phyloP scores from a whole-genome alignment of 2,113 vertebrate species.

The Calcarius ornatus region DNA sequence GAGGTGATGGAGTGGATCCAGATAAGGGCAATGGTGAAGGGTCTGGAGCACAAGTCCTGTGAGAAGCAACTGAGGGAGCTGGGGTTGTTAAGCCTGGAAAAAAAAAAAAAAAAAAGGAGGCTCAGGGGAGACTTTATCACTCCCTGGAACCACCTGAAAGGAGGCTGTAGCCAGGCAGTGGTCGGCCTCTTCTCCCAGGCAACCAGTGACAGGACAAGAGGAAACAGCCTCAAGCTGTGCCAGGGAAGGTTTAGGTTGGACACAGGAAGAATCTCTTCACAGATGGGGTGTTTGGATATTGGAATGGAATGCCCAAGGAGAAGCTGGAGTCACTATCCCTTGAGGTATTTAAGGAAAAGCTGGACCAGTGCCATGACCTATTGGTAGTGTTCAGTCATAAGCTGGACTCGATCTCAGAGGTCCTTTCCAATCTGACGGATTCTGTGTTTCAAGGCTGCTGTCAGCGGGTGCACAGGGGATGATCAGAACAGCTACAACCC shows the following conservation, averaged over 20 bases:
- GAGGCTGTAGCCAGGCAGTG: fast-evolving
- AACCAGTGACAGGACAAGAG: not conserved
- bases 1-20: not conserved
- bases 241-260: not conserved
- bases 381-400: too few species aligned
- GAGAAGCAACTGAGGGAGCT: not conserved
- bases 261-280: not conserved
- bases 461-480: fast-evolving
- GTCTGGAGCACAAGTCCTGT: not conserved
- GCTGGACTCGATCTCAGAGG: fast-evolving
- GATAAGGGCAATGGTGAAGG: not conserved
- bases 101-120: too few species aligned
- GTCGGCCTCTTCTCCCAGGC: not conserved
- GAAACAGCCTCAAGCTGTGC: not conserved
- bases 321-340: too few species aligned
- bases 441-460: fast-evolving
- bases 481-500: fast-evolving
- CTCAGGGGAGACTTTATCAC: fast-evolving
- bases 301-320: not conserved
- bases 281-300: fast-evolving
- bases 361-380: not conserved
- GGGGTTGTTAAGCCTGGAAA: fast-evolving
- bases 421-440: not conserved
- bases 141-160: too few species aligned
- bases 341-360: not conserved